Base-by-base conservation (phyloP, 2,888 invertebrate genomes). In the Hartigia nigra region DNA sequence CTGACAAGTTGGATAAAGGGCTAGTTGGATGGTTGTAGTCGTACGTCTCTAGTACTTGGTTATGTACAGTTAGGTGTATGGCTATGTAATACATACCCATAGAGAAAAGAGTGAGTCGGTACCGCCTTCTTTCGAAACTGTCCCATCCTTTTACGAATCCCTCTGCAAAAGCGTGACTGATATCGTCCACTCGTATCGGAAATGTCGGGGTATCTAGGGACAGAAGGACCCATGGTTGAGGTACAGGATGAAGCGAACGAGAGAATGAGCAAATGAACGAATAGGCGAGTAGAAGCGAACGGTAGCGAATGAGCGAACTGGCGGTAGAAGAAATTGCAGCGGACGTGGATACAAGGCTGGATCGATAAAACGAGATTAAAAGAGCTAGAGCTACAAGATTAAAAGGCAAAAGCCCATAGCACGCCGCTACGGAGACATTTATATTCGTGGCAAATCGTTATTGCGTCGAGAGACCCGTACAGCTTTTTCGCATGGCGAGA, bases 351-450 rank as follows among this genome's bases (percentile, higher is more conserved):
- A 80, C 78, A 79, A 74, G 78, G 77, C 34, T 74, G 70, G 84
- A 83, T 86, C 86, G 86, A 85, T 86, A 79, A 81, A 85, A 85
- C 85, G 85, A 86, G 87, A 88, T 88, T 88, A 86, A 88, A 87
- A 88, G 86, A 86, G 87, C 86, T 84, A 84, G 86, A 85, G 85
- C 86, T 87, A 86, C 83, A 84, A 87, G 86, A 87, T 87, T 87
- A 87, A 87, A 87, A 87, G 87, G 87, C 87, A 87, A 85, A 85
- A 84, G 86, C 82, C 83, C 82, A 55, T 23, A 55, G 79, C 77
- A 32, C 75, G 37, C 37, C 76, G 74, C 80, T 81, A 78, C 86
- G 81, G 83, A 86, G 87, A 86, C 86, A 87, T 87, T 87, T 87
- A 86, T 87, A 87, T 87, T 86, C 81, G 32, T 72, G 78, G 78